Percentiles rank a stretch among this genome's conserved stretches.
phyloP scores from a whole-genome alignment of 2,113 vertebrate species.

The Puma concolor region DNA sequence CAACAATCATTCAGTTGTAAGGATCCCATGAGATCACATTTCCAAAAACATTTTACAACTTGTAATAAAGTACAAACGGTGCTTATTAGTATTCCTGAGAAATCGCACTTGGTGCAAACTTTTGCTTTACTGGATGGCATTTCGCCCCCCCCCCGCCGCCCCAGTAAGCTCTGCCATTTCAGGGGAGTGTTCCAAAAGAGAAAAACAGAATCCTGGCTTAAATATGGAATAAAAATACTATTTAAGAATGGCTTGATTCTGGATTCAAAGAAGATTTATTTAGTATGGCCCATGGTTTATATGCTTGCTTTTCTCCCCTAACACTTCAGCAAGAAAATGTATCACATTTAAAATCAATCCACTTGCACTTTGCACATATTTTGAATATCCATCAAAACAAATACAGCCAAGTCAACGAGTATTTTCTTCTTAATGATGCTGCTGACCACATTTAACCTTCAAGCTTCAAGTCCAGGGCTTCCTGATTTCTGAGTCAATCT shows the following conservation, averaged over 20 bases:
- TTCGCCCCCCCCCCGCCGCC: background rate
- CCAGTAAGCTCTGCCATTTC: background rate
- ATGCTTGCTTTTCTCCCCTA: background rate
- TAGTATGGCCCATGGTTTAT: background rate
- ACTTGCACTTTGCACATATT: background rate
- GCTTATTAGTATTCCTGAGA: background rate
- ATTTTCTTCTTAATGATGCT: background rate
- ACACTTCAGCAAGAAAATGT: background rate
- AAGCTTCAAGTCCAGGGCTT: background rate
- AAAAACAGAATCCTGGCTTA: background rate
- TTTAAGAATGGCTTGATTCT: background rate
- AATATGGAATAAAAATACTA: background rate
- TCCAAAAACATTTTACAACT: background rate
- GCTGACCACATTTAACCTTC: background rate
- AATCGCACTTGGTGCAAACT: background rate
- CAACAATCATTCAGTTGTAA: background rate
- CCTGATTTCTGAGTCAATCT: background rate
- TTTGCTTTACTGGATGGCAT: background rate
- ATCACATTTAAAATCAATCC: background rate
- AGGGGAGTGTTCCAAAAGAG: background rate
- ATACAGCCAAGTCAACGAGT: background rate
- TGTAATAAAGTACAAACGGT: background rate
- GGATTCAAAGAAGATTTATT: background rate
- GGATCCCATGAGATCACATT: background rate
- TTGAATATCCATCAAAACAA: slow-evolving; percentile 40